Evolutionary conservation across 2,888 invertebrate genomes (phyloP), one percentile per base, ranked within the genome.

Genomic region (Ceraclea dissimilis): DNA sequence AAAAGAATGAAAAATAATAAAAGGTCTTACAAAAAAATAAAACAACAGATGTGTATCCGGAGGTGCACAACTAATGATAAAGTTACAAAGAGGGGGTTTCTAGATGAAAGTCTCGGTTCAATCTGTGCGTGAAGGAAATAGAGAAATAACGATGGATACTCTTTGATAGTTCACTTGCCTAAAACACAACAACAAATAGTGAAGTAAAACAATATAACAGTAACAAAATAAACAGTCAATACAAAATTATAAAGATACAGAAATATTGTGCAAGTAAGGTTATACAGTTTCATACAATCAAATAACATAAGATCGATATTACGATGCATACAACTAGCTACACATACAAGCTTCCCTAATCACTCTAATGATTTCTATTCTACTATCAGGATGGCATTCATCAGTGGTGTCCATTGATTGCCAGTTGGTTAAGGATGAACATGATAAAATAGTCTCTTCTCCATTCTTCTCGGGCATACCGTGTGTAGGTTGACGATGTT

Each of bases 231-330:
- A 55, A 67, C 65, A 63, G 66, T 65, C 43, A 16, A 43, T 66
- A 67, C 60, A 65, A 64, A 64, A 66, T 61, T 60, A 61, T 66
- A 69, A 68, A 71, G 75, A 75, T 74, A 75, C 73, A 73, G 74
- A 72, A 72, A 81, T 13, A n/a, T n/a, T n/a, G n/a, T n/a, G n/a
- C n/a, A n/a, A n/a, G n/a, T n/a, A n/a, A n/a, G n/a, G n/a, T n/a
- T n/a, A n/a, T n/a, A n/a, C n/a, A n/a, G n/a, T n/a, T n/a, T n/a
- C n/a, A n/a, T n/a, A n/a, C n/a, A n/a, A n/a, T n/a, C n/a, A n/a
- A n/a, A n/a, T n/a, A n/a, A n/a, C n/a, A n/a, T n/a, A n/a, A n/a
- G n/a, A n/a, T n/a, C n/a, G n/a, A n/a, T n/a, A n/a, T n/a, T n/a
- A n/a, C n/a, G n/a, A n/a, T n/a, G n/a, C n/a, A n/a, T n/a, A n/a